A percentile compares a stretch with the other conserved stretches of the same genome.
Conservation (phyloP, 2,888 invertebrate species). For the Eristalis arbustorum region DNA sequence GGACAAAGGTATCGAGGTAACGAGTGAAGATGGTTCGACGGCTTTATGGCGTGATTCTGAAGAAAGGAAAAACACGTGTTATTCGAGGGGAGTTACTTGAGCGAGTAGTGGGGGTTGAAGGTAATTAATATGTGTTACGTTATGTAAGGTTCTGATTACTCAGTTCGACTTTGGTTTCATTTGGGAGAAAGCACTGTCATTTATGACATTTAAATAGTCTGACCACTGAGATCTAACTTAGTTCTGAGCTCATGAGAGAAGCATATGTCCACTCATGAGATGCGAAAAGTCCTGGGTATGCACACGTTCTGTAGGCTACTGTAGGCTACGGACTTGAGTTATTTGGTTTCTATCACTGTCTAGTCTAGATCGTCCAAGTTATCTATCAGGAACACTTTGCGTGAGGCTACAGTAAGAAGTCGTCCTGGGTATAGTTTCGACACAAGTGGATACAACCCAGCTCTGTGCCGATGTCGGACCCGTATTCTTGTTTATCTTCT, state of each 20-base stretch:
- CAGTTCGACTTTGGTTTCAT: background rate
- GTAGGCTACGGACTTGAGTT: no score
- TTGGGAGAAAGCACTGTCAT: background rate
- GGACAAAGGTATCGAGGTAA: background rate
- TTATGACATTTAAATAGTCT: background rate
- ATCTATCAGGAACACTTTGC: no score
- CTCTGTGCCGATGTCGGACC: no score
- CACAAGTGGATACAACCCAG: no score
- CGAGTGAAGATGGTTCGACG: slow-evolving; percentile 15
- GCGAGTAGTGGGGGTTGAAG: background rate
- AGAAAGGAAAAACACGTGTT: background rate
- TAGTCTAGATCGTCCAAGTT: no score
- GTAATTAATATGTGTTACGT: background rate
- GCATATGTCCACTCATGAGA: no score
- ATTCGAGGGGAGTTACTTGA: background rate
- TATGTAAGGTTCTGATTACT: background rate
- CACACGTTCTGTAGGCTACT: no score
- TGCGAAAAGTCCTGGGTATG: no score
- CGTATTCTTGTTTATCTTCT: no score
- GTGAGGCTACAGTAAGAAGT: no score
- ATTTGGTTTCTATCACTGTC: no score
- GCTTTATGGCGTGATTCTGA: slow-evolving; percentile 38
- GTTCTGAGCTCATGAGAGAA: background rate
- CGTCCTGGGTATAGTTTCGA: no score
- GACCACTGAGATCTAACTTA: background rate